Percentiles rank a stretch among this genome's conserved stretches.
Conservation (phyloP, 2,888 invertebrate species). For the Geotrupes spiniger region DNA sequence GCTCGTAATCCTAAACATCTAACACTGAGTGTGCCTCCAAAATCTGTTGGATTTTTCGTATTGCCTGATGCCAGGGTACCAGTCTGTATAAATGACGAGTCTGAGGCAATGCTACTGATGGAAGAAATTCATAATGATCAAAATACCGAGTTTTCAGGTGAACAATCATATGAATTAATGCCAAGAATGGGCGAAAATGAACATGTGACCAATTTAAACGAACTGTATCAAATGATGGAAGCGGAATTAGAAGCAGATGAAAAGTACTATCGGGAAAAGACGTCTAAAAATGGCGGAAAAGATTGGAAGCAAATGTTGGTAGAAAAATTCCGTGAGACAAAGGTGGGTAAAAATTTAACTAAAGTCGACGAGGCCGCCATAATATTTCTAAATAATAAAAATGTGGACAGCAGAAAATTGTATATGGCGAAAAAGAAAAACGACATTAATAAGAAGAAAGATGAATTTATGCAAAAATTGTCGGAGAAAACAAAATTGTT, state of each 20-base stretch:
- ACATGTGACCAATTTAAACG: slow-evolving; percentile 35
- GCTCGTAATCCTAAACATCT: slow-evolving; percentile 54
- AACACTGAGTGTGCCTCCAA: slow-evolving; percentile 60
- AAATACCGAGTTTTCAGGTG: slow-evolving; percentile 20
- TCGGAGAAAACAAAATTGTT: slow-evolving; percentile 29
- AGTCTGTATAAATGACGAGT: slow-evolving; percentile 52
- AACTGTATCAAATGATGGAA: slow-evolving; percentile 39
- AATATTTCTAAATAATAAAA: not conserved
- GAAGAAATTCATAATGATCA: slow-evolving; percentile 36
- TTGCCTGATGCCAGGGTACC: slow-evolving; percentile 63
- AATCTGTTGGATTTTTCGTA: slow-evolving; percentile 74
- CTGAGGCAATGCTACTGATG: slow-evolving; percentile 35
- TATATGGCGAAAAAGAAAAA: slow-evolving; percentile 9
- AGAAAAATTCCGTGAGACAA: not conserved
- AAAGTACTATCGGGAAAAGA: slow-evolving; percentile 33
- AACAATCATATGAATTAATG: slow-evolving; percentile 7
- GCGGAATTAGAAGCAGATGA: slow-evolving; percentile 40
- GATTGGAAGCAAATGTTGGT: not conserved
- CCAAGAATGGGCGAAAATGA: slow-evolving; percentile 12
- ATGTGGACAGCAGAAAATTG: not conserved
- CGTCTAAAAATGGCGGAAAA: not conserved
- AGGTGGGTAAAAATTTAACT: not conserved
- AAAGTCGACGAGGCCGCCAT: too few relatives aligned
- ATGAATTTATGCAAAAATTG: slow-evolving; percentile 40
- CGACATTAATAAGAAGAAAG: slow-evolving; percentile 32